Base-by-base conservation (phyloP, 2,797 vertebrate genomes). In the Pagetopsis macropterus region DNA sequence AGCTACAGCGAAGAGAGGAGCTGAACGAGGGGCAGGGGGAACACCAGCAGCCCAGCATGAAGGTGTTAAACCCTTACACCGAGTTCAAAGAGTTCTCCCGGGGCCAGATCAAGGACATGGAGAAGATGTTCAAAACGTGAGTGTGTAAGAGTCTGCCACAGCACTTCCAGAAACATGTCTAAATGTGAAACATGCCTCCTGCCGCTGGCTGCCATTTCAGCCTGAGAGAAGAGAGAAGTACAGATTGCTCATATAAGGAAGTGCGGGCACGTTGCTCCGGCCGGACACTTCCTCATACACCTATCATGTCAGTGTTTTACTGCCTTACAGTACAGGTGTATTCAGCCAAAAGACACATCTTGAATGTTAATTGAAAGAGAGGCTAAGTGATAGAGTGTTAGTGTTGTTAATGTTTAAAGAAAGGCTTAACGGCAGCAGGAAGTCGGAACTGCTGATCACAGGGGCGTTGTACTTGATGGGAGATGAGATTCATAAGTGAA, bases 71-170 rank as follows among this genome's bases (percentile, higher is more conserved):
- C 91, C 96, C 97, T 11, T 95, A 95, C 89, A 95, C 95, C 66
- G 97, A 98, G 94, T 98, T 98, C 93, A 97, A 96, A 74, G 97
- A 98, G 94, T 98, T 98, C 93, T 97, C 96, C 88, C 91, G 97
- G 60, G 94, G 94, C 54, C 97, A 98, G 92, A 97, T 98, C 91
- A 97, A 97, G 85, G 97, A 97, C 91, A 98, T 98, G 97, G 97
- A 98, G 88, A 93, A 83, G 81, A 96, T 98, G 92, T 98, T 98
- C 93, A 96, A 96, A 78, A 93, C 93, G 97, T 98, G 91, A 97
- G 97, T 96, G 58, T 57, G 17, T 44, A 10, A 21, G 19, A 14
- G 40, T 17, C 13, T 19, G 9, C 14, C 8, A 9, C 33, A 37
- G 9, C 33, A 37, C 33, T 37, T 37, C 7, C 33, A 37, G 33